Evolutionary conservation across 1,140 invertebrate genomes (phyloP), one percentile per base, ranked within the genome.

Genomic region (Meloidogyne exigua): DNA sequence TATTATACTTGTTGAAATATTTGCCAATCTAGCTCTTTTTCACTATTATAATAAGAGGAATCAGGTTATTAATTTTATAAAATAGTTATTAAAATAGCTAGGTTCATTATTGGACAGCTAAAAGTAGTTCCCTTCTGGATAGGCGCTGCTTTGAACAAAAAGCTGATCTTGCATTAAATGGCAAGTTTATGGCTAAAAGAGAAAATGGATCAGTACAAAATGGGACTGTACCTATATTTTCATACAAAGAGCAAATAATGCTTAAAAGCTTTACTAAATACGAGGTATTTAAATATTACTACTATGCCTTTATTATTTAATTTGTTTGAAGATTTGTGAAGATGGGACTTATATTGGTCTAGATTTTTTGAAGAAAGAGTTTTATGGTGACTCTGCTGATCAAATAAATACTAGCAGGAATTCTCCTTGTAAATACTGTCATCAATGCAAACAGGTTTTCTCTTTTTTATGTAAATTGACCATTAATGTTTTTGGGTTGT

Each of bases 31-130:
- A 32, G 28, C 42, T 57, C 42, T 84, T 21, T 81, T 81, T 44
- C 80, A 81, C 49, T 81, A 84, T 69, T 81, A 69, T 66, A 83
- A 83, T 63, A 72, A 49, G 44, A 75, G 69, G 23, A 81, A 81
- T 68, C 80, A 81, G 70, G 80, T 80, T 36, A 57, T 15, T 70
- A 25, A 49, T 63, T 71, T 62, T 42, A 28, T 26, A 12, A 32
- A 32, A 21, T 44, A 13, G 18, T 18, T 12, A 39, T 62, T 32
- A 32, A 44, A 42, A n/a, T 75, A 42, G 25, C 13, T 32, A 80
- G 79, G 71, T 80, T 23, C 64, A 63, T 18, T 81, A 82, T 76
- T 81, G 80, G 80, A 81, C 80, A 18, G 76, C 81, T 12, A 81
- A 81, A 65, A 82, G 80, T 49, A 82, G 67, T 57, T 82, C 79